These are phyloP conservation scores for Nomada ruficornis DNA, from an alignment of 2,888 invertebrate species.

Conservation along the genomic window DNA sequence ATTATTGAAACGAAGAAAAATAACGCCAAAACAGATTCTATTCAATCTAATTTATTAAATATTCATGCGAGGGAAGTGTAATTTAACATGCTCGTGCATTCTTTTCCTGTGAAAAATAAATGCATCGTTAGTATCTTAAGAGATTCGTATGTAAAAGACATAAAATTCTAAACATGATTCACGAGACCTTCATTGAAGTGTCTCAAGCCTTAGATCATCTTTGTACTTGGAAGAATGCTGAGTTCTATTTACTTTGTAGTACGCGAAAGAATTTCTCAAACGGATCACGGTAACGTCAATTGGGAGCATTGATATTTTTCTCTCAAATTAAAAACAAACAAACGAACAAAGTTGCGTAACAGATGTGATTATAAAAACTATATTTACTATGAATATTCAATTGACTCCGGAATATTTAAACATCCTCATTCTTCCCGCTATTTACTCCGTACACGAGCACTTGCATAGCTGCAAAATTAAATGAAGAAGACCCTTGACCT, in stretches of 20 bases:
- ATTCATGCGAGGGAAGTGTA: too few species aligned
- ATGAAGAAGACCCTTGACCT: conserved; percentile 18
- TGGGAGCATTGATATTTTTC: too few species aligned
- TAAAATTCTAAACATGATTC: conserved; percentile 26
- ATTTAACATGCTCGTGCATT: too few species aligned
- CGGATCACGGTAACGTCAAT: too few species aligned
- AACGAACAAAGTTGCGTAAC: too few species aligned
- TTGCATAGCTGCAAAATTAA: conserved; percentile 3
- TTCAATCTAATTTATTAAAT: too few species aligned
- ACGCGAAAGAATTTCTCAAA: neutral
- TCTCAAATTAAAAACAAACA: too few species aligned
- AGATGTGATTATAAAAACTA: too few species aligned
- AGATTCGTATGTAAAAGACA: neutral
- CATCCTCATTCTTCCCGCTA: too few species aligned
- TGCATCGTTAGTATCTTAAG: neutral
- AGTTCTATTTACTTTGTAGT: conserved; percentile 13
- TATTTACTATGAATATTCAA: too few species aligned
- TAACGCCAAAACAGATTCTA: too few species aligned
- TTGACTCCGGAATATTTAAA: neutral
- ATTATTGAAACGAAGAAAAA: too few species aligned
- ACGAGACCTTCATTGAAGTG: conserved; percentile 21
- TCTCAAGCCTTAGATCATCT: conserved; percentile 26
- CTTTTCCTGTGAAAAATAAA: neutral
- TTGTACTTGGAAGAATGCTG: conserved; percentile 20
- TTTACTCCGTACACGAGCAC: neutral